Evolutionary conservation across 1,140 invertebrate species (phyloP).

Genomic region (Zaprionus gabonicus): DNA sequence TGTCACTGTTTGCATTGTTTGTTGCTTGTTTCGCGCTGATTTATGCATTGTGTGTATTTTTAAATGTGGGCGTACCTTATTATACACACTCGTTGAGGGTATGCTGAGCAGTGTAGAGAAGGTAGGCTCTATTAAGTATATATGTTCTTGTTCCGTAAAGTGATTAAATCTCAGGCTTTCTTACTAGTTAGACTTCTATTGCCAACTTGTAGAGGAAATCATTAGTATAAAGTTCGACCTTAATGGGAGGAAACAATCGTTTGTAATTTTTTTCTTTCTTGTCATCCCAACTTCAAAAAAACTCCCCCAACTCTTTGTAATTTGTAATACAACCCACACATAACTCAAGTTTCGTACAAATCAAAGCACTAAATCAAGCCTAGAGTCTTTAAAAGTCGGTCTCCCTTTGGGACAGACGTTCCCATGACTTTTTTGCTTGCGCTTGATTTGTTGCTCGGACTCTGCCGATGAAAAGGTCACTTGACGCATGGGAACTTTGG

Average conservation of each 20-base stretch:
- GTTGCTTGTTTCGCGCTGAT: constrained; percentile 62
- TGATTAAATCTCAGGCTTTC: not conserved
- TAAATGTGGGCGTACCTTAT: constrained; percentile 58
- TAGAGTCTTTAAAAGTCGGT: not conserved
- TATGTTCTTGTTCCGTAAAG: not conserved
- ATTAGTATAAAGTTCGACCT: too few species aligned
- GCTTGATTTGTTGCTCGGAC: constrained; percentile 70
- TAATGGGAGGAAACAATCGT: too few species aligned
- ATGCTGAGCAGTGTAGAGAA: not conserved
- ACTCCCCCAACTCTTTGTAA: not conserved
- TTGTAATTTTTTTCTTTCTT: too few species aligned
- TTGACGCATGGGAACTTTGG: constrained; percentile 63
- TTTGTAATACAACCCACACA: not conserved
- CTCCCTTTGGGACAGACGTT: constrained; percentile 10
- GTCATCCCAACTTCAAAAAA: too few species aligned
- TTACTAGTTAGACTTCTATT: too few species aligned
- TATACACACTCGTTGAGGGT: not conserved
- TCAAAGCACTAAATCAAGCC: not conserved
- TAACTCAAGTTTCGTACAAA: not conserved
- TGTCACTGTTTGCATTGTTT: not conserved
- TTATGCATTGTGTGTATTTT: constrained; percentile 68
- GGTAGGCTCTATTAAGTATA: not conserved
- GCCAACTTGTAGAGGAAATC: not conserved
- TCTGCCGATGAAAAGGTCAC: constrained; percentile 59
- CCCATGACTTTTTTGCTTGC: constrained; percentile 46